Percentiles rank a stretch among this genome's conserved stretches.
phyloP scores from a whole-genome alignment of 2,888 invertebrate species.

The Willowsia nigromaculata region DNA sequence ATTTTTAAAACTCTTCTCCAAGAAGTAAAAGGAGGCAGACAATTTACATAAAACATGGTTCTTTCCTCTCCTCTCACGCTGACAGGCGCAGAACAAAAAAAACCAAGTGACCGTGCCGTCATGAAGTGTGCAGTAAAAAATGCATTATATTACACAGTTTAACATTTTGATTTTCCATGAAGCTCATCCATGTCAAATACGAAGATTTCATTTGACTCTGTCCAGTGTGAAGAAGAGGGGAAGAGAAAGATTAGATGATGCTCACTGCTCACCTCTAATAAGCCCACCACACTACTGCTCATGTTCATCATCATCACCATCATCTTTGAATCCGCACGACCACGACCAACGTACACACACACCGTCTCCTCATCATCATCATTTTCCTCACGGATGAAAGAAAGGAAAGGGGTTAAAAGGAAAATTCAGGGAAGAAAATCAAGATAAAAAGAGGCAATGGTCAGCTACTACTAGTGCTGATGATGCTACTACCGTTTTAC shows the following conservation, averaged over 20 bases:
- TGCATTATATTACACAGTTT: conserved; percentile 38
- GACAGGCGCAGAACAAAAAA: conserved; percentile 26
- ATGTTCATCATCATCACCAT: conserved; percentile 19
- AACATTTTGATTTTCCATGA: conserved; percentile 49
- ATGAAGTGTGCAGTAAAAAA: conserved; percentile 15
- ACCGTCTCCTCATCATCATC: neutral
- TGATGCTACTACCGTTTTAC: conserved; percentile 50
- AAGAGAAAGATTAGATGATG: neutral
- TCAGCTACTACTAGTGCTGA: neutral
- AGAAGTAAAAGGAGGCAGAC: conserved; percentile 13
- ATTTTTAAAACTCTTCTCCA: neutral
- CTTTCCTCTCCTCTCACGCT: conserved; percentile 60
- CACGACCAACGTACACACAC: conserved; percentile 3
- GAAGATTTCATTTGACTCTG: neutral
- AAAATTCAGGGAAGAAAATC: conserved; percentile 38
- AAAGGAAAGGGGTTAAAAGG: conserved; percentile 62
- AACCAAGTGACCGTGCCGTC: neutral
- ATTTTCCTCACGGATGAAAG: conserved; percentile 42
- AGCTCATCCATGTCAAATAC: conserved; percentile 34
- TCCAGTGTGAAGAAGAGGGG: conserved; percentile 20
- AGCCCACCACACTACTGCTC: neutral
- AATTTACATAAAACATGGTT: conserved; percentile 69
- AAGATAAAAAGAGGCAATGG: conserved; percentile 25
- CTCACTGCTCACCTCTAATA: neutral
- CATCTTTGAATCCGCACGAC: neutral